phyloP scores from a whole-genome alignment of 2,113 vertebrate species.

The Varanus komodoensis region DNA sequence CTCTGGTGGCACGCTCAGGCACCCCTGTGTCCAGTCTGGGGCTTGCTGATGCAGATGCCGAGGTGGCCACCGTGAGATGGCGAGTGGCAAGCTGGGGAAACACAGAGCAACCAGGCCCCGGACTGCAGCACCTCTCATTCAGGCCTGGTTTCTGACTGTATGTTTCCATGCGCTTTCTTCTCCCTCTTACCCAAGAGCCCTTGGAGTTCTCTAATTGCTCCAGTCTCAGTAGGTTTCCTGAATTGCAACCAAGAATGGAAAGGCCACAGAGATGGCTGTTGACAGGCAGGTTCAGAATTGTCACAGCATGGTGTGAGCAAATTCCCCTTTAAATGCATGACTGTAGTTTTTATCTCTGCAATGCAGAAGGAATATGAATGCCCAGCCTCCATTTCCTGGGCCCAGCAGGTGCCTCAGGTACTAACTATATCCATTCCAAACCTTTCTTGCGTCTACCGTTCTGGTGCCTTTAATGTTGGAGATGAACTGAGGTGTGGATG shows the following conservation, averaged over 20 bases:
- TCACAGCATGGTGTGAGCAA: constrained; percentile 6
- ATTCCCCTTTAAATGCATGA: constrained; percentile 4
- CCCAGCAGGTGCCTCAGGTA: neutral
- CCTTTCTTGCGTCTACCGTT: neutral
- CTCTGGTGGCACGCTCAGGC: neutral
- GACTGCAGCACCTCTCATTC: neutral
- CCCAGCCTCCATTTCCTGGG: neutral
- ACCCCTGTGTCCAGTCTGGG: neutral
- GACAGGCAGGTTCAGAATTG: neutral
- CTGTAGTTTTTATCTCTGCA: neutral
- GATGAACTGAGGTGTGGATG: neutral
- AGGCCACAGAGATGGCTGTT: neutral
- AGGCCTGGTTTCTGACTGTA: neutral
- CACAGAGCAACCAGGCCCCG: neutral
- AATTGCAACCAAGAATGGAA: neutral
- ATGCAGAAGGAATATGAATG: constrained; percentile 19
- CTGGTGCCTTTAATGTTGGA: constrained; percentile 7
- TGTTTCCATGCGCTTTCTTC: neutral
- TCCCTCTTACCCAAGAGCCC: too few species aligned
- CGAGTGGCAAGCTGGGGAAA: neutral
- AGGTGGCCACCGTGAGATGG: neutral
- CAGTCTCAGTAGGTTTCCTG: neutral
- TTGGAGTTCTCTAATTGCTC: neutral
- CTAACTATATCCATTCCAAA: neutral
- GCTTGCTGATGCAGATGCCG: neutral